Conservation (phyloP, 2,888 invertebrate species). For the Drosophila diplacantha region DNA sequence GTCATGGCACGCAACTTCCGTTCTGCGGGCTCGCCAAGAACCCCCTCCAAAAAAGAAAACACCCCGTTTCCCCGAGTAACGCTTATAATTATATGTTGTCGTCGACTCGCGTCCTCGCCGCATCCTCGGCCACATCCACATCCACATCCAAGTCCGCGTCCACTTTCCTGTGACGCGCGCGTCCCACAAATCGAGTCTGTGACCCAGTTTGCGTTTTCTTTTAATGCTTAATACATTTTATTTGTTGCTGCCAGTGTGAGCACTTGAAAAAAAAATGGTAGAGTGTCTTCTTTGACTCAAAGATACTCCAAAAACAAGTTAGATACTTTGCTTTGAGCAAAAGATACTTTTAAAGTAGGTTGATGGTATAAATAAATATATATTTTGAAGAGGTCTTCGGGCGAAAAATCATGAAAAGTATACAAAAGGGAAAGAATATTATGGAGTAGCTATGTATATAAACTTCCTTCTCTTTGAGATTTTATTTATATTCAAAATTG, state of each 20-base stretch:
- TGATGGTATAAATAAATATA: background rate
- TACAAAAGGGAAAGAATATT: background rate
- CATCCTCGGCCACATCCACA: slow-evolving; percentile 16
- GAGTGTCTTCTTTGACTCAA: background rate
- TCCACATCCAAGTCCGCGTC: slow-evolving; percentile 14
- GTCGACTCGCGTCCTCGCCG: slow-evolving; percentile 23
- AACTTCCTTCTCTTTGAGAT: too few species aligned
- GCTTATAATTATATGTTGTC: slow-evolving; percentile 59
- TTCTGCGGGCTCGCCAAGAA: slow-evolving; percentile 11
- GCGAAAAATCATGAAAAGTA: accelerated
- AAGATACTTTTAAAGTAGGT: background rate
- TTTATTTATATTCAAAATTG: background rate
- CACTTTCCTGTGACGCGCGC: slow-evolving; percentile 19
- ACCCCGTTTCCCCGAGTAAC: slow-evolving; percentile 39
- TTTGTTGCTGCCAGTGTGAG: slow-evolving; percentile 47
- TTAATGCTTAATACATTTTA: slow-evolving; percentile 61
- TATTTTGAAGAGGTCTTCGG: background rate
- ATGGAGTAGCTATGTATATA: accelerated
- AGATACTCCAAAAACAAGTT: background rate
- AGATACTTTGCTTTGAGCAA: background rate
- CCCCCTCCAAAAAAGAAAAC: background rate
- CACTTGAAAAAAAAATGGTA: background rate
- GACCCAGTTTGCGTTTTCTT: slow-evolving; percentile 70
- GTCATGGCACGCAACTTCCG: slow-evolving; percentile 70
- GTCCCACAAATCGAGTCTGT: slow-evolving; percentile 53